Evolutionary conservation across 2,888 invertebrate species (phyloP).

Genomic region (Sceliomorpha sp.): DNA sequence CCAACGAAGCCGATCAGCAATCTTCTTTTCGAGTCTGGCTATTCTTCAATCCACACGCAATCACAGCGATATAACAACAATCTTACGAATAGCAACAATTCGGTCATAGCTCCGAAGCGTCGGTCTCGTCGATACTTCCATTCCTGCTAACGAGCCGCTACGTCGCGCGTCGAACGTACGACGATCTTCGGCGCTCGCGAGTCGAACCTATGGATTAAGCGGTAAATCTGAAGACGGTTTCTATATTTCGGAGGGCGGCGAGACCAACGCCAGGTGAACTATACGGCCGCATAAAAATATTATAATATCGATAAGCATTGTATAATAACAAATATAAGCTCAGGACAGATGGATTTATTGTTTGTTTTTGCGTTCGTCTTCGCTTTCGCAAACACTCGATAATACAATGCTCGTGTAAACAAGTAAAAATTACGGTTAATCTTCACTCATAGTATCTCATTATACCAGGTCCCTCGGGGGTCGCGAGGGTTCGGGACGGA

Average conservation of each 20-base stretch:
- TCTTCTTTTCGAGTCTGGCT: conserved; percentile 35
- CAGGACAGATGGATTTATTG: conserved; percentile 72
- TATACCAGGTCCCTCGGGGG: conserved; percentile 60
- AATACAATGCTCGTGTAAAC: conserved; percentile 62
- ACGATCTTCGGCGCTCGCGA: too few relatives aligned
- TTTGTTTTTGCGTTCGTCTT: conserved; percentile 55
- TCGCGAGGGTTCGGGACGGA: conserved; percentile 67
- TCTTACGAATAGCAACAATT: conserved; percentile 80
- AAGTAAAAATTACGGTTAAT: conserved; percentile 67
- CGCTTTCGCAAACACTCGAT: conserved; percentile 56
- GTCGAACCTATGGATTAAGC: too few relatives aligned
- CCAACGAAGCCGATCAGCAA: conserved; percentile 45
- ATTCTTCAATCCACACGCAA: conserved; percentile 66
- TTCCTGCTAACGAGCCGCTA: too few relatives aligned
- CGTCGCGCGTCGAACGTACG: too few relatives aligned
- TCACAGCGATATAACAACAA: conserved; percentile 79
- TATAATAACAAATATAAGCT: conserved; percentile 80
- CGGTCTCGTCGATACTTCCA: conserved; percentile 60
- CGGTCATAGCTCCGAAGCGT: conserved; percentile 73
- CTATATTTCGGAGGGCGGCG: conserved; percentile 24
- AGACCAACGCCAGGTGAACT: conserved; percentile 71
- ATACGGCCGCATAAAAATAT: conserved; percentile 78
- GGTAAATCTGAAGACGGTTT: too few relatives aligned
- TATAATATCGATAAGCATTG: conserved; percentile 79
- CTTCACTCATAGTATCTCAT: conserved; percentile 56